Base-by-base conservation (phyloP, 1,140 invertebrate genomes). In the Stegodyphus dumicola region DNA sequence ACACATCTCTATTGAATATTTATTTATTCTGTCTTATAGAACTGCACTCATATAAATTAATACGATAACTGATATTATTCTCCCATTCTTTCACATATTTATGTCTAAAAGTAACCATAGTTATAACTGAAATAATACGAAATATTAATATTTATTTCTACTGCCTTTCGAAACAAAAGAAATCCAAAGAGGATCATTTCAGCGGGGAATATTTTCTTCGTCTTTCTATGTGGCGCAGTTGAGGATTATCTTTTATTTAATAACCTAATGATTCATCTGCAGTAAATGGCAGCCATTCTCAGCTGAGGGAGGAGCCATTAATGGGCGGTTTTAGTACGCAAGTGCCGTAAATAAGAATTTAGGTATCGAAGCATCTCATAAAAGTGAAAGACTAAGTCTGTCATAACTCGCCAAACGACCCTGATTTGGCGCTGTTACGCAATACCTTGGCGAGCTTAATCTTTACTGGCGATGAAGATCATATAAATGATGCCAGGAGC, bases 251-350 rank as follows among this genome's bases (percentile, higher is more conserved):
- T 51, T 71, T 80, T 80, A 80, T 80, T 80, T 80, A 80, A 80
- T 80, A 80, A 80, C 78, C 49, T 52, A 51, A 49, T 73, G 78
- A 80, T 71, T 80, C 67, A 80, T 73, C 71, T 60, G 33, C 53
- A 60, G 66, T 71, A 65, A 73, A 81, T 73, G 74, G 74, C 54
- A 51, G n/a, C 49, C 54, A 54, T 60, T 60, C 60, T n/a, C 49
- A 54, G 53, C 18, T 49, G 10, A 15, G 49, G 52, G 67, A 56
- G 67, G 48, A 15, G 33, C 33, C 56, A 56, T 81, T 81, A 81
- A 81, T 13, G 54, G 33, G 13, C 5, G 56, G 69, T n/a, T 60
- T 81, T 81, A 64, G 33, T 33, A 33, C 33, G 9, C 56, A 60
- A 60, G 56, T 15, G 15, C 15, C 56, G 56, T 60, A 60, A 60